Base-by-base conservation (phyloP, 2,888 invertebrate genomes). In the Catocala fraxini region DNA sequence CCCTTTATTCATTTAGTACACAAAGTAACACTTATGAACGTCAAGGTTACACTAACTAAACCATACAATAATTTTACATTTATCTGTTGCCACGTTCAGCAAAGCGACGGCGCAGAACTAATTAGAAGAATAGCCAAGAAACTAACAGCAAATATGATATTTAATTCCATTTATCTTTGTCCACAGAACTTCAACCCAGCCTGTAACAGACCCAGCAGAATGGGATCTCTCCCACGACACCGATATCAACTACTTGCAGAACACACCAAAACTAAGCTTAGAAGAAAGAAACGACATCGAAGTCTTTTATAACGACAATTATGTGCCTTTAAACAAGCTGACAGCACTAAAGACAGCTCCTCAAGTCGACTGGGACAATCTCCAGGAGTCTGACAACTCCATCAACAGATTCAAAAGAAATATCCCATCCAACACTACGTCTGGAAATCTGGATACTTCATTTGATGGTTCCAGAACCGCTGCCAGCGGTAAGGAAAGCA, bases 151-250 rank as follows among this genome's bases (percentile, higher is more conserved):
- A 4, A 25, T 25, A 4, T 25, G 25, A 25, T 25, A 25, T 25
- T 25, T 25, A 33, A 1, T 5, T 13, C 35, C 12, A 25, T n/a
- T 5, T 39, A 6, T 48, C 35, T 59, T 75, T 75, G 69, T 68
- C 43, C 58, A 11, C 80, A 69, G 71, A 52, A 46, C 67, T 12
- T 13, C 33, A 56, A 25, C 56, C 5, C 58, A 65, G n/a, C 45
- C 56, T 2, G 54, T 68, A 42, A 63, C 65, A 42, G 68, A 57
- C 0, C 59, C 68, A 71, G 64, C 74, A n/a, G 66, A 80, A 33
- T 90, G 88, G 90, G 93, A 94, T 66, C 78, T 94, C 0, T 85
- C 92, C 0, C 90, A 89, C 57, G 94, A 94, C 51, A 92, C 79
- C 0, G 90, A 91, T 63, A 84, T 94, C 0, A 94, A 94, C 79